Percentiles rank a stretch among this genome's conserved stretches.
These are phyloP conservation scores for Hetaerina titia DNA, from an alignment of 2,888 invertebrate genomes.

Conservation along the genomic window DNA sequence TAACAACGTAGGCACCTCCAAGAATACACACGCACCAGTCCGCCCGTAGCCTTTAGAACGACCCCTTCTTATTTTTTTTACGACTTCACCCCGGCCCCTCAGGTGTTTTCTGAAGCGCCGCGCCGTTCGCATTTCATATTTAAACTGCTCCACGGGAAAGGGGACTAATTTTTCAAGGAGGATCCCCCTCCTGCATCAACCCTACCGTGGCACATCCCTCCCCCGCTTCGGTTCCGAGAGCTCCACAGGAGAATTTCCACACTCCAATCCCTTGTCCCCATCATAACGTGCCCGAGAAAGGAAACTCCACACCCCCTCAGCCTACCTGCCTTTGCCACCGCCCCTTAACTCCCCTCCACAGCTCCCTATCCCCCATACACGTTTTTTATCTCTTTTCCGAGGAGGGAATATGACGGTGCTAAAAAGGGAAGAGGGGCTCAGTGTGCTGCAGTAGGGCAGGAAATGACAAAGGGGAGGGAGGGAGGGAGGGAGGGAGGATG, in stretches of 20 bases:
- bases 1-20: constrained; percentile 17
- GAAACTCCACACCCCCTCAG: background rate
- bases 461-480: background rate
- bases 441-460: background rate
- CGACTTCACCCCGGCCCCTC: background rate
- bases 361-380: background rate
- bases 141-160: background rate
- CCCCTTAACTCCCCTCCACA: background rate
- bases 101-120: background rate
- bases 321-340: background rate
- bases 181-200: background rate
- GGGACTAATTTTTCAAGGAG: constrained; percentile 46
- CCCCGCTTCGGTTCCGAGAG: background rate
- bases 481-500: background rate
- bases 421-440: background rate
- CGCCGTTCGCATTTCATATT: constrained; percentile 37
- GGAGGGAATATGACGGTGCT: constrained; percentile 9
- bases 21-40: background rate
- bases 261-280: no score
- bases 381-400: background rate
- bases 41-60: background rate
- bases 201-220: background rate
- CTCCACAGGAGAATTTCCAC: background rate
- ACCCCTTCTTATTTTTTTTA: background rate
- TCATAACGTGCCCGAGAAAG: no score